Evolutionary conservation across 2,797 vertebrate genomes (phyloP).

Genomic region (Hippopotamyrus pictus): DNA sequence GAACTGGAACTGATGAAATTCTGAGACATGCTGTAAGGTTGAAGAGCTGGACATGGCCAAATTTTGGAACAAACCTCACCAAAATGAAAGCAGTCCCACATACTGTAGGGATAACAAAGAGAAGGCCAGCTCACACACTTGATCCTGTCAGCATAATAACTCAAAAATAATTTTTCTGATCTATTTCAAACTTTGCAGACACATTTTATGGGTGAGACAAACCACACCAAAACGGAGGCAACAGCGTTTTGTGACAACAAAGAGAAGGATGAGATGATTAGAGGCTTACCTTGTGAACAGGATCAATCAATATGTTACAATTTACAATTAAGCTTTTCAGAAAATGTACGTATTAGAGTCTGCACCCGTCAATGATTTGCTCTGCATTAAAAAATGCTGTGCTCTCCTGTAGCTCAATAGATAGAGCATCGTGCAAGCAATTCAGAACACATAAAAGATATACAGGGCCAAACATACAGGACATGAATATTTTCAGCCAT

Average conservation of each 20-base stretch:
- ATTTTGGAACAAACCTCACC: background rate
- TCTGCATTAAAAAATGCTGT: background rate
- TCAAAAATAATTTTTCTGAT: background rate
- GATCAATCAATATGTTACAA: background rate
- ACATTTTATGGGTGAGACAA: background rate
- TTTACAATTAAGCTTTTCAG: background rate
- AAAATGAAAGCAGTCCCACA: background rate
- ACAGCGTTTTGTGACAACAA: background rate
- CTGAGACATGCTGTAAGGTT: background rate
- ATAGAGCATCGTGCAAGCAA: background rate
- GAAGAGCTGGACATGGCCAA: background rate
- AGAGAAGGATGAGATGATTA: background rate
- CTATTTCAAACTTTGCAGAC: background rate
- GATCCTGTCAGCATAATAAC: background rate
- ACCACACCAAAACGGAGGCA: background rate
- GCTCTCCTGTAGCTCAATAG: background rate
- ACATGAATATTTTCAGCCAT: background rate
- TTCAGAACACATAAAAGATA: background rate
- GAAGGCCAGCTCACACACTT: background rate
- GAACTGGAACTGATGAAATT: background rate
- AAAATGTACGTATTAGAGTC: background rate
- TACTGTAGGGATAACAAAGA: background rate
- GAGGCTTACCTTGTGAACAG: background rate
- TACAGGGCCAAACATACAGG: background rate
- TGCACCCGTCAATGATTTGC: background rate